Evolutionary conservation across 2,113 vertebrate genomes (phyloP).

Genomic region (Anolis sagrei): DNA sequence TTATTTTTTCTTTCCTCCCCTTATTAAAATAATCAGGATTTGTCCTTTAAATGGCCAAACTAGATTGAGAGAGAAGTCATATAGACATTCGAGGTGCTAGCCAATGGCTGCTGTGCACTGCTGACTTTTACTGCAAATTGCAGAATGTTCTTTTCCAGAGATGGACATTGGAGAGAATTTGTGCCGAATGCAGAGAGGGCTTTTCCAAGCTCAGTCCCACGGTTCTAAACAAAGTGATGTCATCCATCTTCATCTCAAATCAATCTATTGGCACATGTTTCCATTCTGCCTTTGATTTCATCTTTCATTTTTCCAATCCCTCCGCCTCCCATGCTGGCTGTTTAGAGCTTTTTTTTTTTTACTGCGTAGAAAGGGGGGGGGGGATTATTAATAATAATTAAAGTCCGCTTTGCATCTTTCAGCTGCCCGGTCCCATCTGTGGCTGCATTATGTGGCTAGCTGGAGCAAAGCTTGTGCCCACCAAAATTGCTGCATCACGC

Average conservation of each 20-base stretch:
- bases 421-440: constrained; percentile 52
- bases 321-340: background rate
- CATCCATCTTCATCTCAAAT: background rate
- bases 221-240: background rate
- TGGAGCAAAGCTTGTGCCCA: constrained; percentile 50
- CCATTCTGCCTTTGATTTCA: background rate
- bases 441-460: constrained; percentile 66
- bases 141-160: background rate
- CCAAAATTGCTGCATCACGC: constrained; percentile 45
- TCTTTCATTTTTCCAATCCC: background rate
- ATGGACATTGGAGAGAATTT: background rate
- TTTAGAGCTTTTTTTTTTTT: background rate
- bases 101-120: background rate
- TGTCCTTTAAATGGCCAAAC: background rate
- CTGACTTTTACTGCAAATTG: background rate
- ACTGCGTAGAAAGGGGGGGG: too few species aligned
- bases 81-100: background rate
- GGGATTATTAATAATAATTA: constrained; percentile 32
- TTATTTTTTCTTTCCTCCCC: background rate
- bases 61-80: background rate
- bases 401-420: constrained; percentile 56
- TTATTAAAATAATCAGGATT: background rate
- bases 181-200: background rate
- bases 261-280: background rate
- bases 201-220: background rate